Base-by-base conservation (phyloP, 2,797 vertebrate genomes). In the Martes flavigula region DNA sequence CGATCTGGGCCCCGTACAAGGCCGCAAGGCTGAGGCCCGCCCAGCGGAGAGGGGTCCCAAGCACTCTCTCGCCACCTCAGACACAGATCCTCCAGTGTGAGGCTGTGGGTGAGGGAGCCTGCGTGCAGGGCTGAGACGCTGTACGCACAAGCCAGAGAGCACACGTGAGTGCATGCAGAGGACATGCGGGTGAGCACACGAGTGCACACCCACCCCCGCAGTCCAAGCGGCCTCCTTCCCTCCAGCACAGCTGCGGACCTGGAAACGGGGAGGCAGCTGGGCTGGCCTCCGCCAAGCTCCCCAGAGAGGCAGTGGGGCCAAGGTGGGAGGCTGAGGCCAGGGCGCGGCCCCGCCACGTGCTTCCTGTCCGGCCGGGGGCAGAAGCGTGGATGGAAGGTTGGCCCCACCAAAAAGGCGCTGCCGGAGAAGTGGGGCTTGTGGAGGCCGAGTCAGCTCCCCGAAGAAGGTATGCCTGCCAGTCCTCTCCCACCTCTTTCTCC, bases 181-280 rank as follows among this genome's bases (percentile, higher is more conserved):
- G 40, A 66, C 54, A 3, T 0, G 1, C 32, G 73, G 51, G 79
- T 11, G 66, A 68, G n/a, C 64, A 18, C 73, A 30, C 20, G 1
- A 35, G 56, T 35, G 89, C 40, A 21, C 54, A 70, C 93, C 43
- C 3, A 0, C 79, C 90, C 68, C 40, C 32, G 94, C 89, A 75
- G 96, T 95, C 92, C 21, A 51, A 95, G 56, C 90, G 17, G 48
- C 89, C 91, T 68, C 35, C 90, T 97, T 97, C 96, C 97, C 95
- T 94, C 91, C 70, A 35, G 77, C 81, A 92, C 98, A 98, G 98
- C 98, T 98, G 98, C 97, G 98, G 97, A 97, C 62, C 75, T 27
- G 3, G 75, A 91, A 96, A 87, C 54, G 30, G 90, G 43, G 66
- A 83, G 70, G 48, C 1, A 1, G 51, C 1, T 0, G 0, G 23